Base-by-base conservation (phyloP, 2,888 invertebrate genomes). In the Nebria brevicollis region DNA sequence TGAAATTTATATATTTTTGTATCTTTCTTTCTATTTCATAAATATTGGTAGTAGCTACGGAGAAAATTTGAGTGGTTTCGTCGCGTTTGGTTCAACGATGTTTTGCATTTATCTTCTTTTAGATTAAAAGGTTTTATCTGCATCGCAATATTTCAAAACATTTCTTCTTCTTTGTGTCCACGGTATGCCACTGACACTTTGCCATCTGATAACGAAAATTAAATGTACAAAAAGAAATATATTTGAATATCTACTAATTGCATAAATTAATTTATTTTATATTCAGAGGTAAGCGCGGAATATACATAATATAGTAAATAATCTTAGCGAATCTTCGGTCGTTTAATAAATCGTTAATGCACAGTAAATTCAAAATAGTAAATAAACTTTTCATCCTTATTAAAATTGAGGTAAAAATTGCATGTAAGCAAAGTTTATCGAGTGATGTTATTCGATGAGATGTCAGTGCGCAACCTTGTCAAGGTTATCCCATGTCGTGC, bases 31-130 rank as follows among this genome's bases (percentile, higher is more conserved):
- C 34, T 34, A 34, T 34, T 34, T 34, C 34, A 34, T 5, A 34
- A 54, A 54, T 54, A 2, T 54, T 11, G 54, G 54, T 43, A 1
- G 43, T 54, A 54, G 54, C 34, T 34, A 54, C 54, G 54, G 54
- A 54, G 54, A 8, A 54, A 54, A 54, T 54, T 8, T 11, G 54
- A 54, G 54, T 54, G 11, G 10, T 54, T 54, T 54, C 13, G 54
- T 54, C 2, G 13, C 78, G 65, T 66, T 73, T 73, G 74, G 78
- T 74, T 78, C 74, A 73, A 78, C 34, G 25, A 66, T 41, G 66
- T 73, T 42, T 73, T 26, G 72, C 78, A 74, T 78, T 78, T 78
- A 78, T 78, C 78, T 78, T 78, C 72, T 78, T 78, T 68, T 78
- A 73, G 74, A 74, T 73, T 78, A 73, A 78, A 78, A 78, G 72